These are phyloP conservation scores for Mustelus asterias DNA, from an alignment of 2,113 vertebrate genomes.

Conservation along the genomic window DNA sequence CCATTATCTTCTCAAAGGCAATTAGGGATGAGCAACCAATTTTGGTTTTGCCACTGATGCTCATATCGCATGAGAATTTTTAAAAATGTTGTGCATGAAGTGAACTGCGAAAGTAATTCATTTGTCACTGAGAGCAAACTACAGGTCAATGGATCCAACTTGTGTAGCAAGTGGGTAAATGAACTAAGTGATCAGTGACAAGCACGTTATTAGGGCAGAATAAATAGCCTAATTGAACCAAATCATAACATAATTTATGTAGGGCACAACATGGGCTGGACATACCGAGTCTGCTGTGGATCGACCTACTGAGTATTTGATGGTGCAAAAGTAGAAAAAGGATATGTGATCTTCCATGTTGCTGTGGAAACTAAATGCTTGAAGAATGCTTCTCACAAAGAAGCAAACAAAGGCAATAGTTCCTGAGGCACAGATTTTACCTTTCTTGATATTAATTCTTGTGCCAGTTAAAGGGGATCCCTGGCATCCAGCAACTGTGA, in stretches of 20 bases:
- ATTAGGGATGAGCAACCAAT: no score
- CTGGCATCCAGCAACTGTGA: not conserved
- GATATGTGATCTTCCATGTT: not conserved
- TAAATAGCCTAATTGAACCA: not conserved
- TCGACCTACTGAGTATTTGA: not conserved
- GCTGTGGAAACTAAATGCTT: not conserved
- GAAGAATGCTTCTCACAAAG: no score
- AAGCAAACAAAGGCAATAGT: no score
- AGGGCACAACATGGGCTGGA: no score
- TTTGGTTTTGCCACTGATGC: no score
- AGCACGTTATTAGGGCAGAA: not conserved
- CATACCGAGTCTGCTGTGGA: not conserved
- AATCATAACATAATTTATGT: not conserved
- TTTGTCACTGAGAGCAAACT: no score
- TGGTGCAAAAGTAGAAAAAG: not conserved
- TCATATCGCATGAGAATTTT: no score
- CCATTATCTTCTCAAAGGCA: no score
- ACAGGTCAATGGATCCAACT: not conserved
- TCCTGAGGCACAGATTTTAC: not conserved
- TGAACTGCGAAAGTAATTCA: no score
- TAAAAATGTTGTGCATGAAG: no score
- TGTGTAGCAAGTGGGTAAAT: not conserved
- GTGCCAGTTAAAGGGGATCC: no score
- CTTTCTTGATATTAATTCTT: no score
- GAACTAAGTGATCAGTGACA: not conserved